Conservation (phyloP, 2,888 invertebrate genomes). For the Erannis defoliaria region DNA sequence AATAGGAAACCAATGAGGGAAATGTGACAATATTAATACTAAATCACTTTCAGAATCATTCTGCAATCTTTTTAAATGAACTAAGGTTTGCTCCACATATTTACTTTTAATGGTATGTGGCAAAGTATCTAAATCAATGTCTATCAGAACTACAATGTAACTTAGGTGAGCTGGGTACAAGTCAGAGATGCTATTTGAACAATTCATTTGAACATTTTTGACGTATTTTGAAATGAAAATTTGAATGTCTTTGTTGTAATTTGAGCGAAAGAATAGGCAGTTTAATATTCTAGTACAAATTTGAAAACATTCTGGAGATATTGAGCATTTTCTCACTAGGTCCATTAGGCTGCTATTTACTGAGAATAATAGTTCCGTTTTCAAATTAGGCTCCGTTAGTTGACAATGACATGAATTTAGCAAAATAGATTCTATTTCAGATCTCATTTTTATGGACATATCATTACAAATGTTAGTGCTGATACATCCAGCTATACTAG, state of each 20-base stretch:
- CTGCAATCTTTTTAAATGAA: constrained; percentile 57
- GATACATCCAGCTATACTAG: constrained; percentile 30
- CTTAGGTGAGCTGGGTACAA: constrained; percentile 65
- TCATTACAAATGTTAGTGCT: constrained; percentile 52
- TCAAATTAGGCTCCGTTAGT: constrained; percentile 47
- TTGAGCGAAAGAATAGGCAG: constrained; percentile 64
- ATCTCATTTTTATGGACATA: constrained; percentile 68
- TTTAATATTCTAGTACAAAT: constrained; percentile 68
- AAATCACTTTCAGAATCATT: constrained; percentile 63
- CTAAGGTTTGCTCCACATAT: constrained; percentile 55
- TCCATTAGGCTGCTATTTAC: constrained; percentile 48
- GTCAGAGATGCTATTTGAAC: constrained; percentile 47
- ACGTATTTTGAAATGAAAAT: constrained; percentile 63
- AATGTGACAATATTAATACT: constrained; percentile 74
- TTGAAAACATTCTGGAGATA: constrained; percentile 71
- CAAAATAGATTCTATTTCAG: constrained; percentile 66
- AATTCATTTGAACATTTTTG: constrained; percentile 54
- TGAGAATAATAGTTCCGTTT: constrained; percentile 51
- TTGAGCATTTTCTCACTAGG: constrained; percentile 60
- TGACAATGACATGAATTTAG: constrained; percentile 54
- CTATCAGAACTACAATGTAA: constrained; percentile 63
- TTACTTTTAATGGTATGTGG: constrained; percentile 43
- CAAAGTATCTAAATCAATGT: constrained; percentile 61
- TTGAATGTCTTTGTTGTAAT: constrained; percentile 60
- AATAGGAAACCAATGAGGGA: constrained; percentile 73